A percentile compares a stretch with the other conserved stretches of the same genome.
Conservation (phyloP, 1,140 invertebrate genomes). For the Drosophila insularis region DNA sequence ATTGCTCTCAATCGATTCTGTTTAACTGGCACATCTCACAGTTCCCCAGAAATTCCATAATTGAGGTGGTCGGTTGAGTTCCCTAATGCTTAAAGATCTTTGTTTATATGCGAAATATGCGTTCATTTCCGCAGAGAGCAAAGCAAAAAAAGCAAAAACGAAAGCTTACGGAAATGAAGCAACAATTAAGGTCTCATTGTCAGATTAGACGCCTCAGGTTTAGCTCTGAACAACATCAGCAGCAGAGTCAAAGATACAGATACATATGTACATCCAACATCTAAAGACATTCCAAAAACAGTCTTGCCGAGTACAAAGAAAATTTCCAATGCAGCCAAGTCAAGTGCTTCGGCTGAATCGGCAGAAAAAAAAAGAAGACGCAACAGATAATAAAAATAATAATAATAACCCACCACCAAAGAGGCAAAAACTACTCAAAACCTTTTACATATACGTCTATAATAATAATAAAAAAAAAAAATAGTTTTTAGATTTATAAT, state of each 20-base stretch:
- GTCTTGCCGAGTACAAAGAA: constrained; percentile 10
- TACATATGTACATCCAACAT: neutral
- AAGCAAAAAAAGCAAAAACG: constrained; percentile 67
- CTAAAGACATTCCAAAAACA: constrained; percentile 32
- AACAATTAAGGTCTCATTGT: constrained; percentile 58
- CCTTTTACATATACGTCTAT: constrained; percentile 27
- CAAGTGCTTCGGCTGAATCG: constrained; percentile 73
- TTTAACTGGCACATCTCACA: neutral
- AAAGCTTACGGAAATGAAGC: constrained; percentile 77
- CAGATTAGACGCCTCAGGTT: constrained; percentile 32
- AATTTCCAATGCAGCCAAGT: constrained; percentile 51
- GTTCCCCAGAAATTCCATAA: constrained; percentile 9
- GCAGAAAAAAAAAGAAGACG: constrained; percentile 48
- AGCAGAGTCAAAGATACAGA: constrained; percentile 18
- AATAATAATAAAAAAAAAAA: constrained; percentile 35
- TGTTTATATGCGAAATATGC: constrained; percentile 73
- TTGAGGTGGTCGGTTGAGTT: constrained; percentile 20
- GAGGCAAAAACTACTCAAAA: constrained; percentile 6
- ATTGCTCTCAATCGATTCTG: constrained; percentile 5
- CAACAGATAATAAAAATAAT: constrained; percentile 32
- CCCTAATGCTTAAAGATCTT: constrained; percentile 41
- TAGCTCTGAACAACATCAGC: neutral
- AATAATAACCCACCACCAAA: constrained; percentile 19
- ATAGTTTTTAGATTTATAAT: constrained; percentile 44
- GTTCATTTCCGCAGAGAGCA: constrained; percentile 64